Percentiles rank a stretch among this genome's conserved stretches.
These are phyloP conservation scores for Mimachlamys varia DNA, from an alignment of 2,888 invertebrate species.

Conservation along the genomic window DNA sequence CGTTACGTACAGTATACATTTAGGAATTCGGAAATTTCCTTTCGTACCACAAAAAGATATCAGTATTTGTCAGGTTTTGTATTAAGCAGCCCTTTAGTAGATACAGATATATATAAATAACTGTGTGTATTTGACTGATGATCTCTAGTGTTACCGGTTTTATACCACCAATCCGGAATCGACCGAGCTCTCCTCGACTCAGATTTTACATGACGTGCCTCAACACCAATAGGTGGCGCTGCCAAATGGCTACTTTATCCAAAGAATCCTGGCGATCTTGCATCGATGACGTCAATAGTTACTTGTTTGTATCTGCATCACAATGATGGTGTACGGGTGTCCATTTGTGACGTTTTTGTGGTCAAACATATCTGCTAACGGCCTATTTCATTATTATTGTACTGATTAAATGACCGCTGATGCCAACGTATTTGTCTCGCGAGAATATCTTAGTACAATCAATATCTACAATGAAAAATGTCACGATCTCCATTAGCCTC, in stretches of 20 bases:
- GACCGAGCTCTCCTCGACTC: neutral
- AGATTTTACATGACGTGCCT: neutral
- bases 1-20: neutral
- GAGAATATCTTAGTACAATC: neutral
- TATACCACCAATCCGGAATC: neutral
- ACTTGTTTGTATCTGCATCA: neutral
- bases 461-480: neutral
- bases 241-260: neutral
- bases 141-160: neutral
- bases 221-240: neutral
- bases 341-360: neutral
- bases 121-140: neutral
- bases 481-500: neutral
- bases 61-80: no score
- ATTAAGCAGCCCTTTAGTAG: no score
- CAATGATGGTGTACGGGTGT: neutral
- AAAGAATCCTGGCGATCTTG: neutral
- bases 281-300: neutral
- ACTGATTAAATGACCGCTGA: slow-evolving; percentile 1
- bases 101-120: neutral
- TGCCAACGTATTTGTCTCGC: neutral
- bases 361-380: slow-evolving; percentile 18
- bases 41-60: no score
- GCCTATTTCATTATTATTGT: neutral
- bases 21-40: neutral